phyloP scores from a whole-genome alignment of 1,140 invertebrate species.

The Propsilocerus akamusi region DNA sequence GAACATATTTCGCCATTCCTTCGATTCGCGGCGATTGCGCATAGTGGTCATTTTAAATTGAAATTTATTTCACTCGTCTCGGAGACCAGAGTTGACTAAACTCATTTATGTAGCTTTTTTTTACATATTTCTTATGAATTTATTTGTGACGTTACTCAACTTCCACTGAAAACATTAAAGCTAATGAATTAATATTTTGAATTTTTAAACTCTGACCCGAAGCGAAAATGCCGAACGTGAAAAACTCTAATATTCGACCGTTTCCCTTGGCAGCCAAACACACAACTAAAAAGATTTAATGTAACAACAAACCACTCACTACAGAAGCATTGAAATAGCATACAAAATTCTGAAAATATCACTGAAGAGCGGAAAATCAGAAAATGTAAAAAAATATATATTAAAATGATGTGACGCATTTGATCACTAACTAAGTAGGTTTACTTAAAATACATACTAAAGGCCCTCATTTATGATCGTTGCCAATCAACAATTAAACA shows the following conservation, averaged over 20 bases:
- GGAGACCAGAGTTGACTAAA: too few relatives aligned
- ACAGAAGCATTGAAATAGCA: background rate
- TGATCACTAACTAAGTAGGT: background rate
- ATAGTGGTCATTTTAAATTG: background rate
- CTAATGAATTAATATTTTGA: background rate
- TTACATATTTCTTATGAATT: background rate
- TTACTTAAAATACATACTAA: background rate
- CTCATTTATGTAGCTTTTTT: background rate
- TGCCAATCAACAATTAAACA: background rate
- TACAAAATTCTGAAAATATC: background rate
- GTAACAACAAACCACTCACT: background rate
- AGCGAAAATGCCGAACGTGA: background rate
- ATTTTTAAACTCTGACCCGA: background rate
- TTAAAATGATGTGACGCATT: background rate
- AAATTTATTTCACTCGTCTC: too few relatives aligned
- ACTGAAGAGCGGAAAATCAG: background rate
- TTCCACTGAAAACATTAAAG: background rate
- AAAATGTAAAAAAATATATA: background rate
- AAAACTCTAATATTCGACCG: background rate
- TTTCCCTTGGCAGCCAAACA: conserved; percentile 1
- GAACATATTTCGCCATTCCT: too few relatives aligned
- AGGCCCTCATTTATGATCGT: background rate
- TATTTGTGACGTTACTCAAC: background rate
- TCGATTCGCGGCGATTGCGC: background rate
- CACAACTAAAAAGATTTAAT: background rate